Base-by-base conservation (phyloP, 2,888 invertebrate genomes). In the Watsonalla binaria region DNA sequence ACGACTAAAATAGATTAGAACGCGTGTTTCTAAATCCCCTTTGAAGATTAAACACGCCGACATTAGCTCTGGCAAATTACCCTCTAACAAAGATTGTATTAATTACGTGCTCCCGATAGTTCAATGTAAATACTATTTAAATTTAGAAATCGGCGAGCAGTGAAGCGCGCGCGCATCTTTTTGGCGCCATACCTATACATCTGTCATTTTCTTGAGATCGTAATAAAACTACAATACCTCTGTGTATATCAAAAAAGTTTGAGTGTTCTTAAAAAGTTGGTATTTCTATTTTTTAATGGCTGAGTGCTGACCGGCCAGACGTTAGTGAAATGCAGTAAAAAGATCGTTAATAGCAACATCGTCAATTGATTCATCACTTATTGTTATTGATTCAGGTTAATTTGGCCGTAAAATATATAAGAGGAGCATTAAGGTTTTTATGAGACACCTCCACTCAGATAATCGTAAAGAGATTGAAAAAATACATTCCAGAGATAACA, bases 31-130 rank as follows among this genome's bases (percentile, higher is more conserved):
- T 88, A 90, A 90, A 90, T 90, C 90, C 83, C 85, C 90, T 90
- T 90, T 90, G 90, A 90, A 90, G 90, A 90, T 90, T 90, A 90
- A 85, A 88, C 87, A 88, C 81, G 83, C 89, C 79, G 79, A 87
- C 84, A 89, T 90, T 90, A 90, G 90, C 86, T 87, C 90, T 90
- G 89, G 90, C 90, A 89, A 90, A 90, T 90, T 90, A 90, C 88
- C 83, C 86, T 88, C 86, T 87, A 88, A 89, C 90, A 90, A 90
- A 89, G 90, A 90, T 90, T 90, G 90, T 90, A 90, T 90, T 90
- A 90, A 90, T 90, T 90, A 90, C 89, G 83, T 84, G 87, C 77
- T 88, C 89, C 80, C 88, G 84, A 90, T 90, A 85, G 86, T 73
- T 76, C 73, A 83, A 81, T 83, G 89, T 90, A 90, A 90, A 90